Evolutionary conservation across 2,113 vertebrate genomes (phyloP).

Genomic region (Siniperca knerii): DNA sequence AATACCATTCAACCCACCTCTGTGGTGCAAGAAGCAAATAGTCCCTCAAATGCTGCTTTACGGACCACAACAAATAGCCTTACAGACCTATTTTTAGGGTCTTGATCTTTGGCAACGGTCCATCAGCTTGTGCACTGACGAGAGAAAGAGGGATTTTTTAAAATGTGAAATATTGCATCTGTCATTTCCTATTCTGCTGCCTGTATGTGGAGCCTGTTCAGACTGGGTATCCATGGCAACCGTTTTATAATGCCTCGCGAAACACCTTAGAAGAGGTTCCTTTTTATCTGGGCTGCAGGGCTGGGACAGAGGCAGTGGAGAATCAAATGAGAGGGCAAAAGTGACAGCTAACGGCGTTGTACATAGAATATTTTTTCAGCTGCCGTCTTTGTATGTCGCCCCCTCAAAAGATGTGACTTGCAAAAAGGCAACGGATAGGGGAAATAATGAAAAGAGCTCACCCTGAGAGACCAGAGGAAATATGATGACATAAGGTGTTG

Average conservation of each 20-base stretch:
- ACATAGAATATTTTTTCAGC: slow-evolving; percentile 16
- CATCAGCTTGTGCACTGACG: slow-evolving; percentile 23
- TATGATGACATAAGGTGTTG: slow-evolving; percentile 32
- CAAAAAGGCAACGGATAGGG: slow-evolving; percentile 6
- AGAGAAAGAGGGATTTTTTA: slow-evolving; percentile 30
- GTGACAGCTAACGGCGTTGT: slow-evolving; percentile 38
- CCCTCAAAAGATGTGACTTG: slow-evolving; percentile 27
- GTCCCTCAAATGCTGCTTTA: slow-evolving; percentile 13
- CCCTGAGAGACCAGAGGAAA: slow-evolving; percentile 28
- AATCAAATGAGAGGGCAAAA: slow-evolving; percentile 63
- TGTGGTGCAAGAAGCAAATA: slow-evolving; percentile 61
- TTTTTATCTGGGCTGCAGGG: slow-evolving; percentile 76
- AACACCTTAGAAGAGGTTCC: slow-evolving; percentile 78
- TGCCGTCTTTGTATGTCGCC: slow-evolving; percentile 4
- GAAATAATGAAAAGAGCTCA: slow-evolving; percentile 37
- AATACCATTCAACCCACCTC: slow-evolving; percentile 68
- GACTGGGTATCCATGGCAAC: slow-evolving; percentile 82
- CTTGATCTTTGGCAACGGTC: slow-evolving; percentile 59
- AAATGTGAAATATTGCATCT: slow-evolving; percentile 74
- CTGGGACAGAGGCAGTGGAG: slow-evolving; percentile 54
- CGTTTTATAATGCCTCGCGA: slow-evolving; percentile 78
- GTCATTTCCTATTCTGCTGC: slow-evolving; percentile 73
- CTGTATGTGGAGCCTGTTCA: slow-evolving; percentile 74
- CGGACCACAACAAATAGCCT: slow-evolving; percentile 26
- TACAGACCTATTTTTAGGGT: slow-evolving; percentile 28